Percentiles rank a stretch among this genome's conserved stretches.
Conservation (phyloP, 2,797 vertebrate genomes). For the Smutsia temminckii region DNA sequence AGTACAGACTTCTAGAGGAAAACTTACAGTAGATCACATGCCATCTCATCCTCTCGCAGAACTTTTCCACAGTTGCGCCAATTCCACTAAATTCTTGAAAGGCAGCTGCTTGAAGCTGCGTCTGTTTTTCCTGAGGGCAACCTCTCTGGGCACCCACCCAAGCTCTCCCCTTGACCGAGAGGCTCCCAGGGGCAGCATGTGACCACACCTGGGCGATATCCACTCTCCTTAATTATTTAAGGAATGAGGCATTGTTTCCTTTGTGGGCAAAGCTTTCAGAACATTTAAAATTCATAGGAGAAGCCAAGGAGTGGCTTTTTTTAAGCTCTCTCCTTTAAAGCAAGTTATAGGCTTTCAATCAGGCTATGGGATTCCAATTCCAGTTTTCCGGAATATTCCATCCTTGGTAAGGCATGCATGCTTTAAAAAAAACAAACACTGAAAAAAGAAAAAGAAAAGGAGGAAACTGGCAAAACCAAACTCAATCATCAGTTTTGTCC, state of each 20-base stretch:
- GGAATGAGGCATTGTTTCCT: constrained; percentile 36
- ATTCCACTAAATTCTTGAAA: background rate
- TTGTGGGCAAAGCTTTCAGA: constrained; percentile 45
- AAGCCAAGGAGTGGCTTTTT: constrained; percentile 60
- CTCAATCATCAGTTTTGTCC: background rate
- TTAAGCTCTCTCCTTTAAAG: constrained; percentile 61
- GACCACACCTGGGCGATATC: background rate
- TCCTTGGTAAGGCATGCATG: background rate
- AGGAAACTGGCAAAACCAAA: background rate
- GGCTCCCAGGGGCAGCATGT: background rate
- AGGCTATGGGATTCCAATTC: constrained; percentile 38
- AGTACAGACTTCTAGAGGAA: background rate
- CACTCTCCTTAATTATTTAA: constrained; percentile 55
- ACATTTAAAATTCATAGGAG: constrained; percentile 66
- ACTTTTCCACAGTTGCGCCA: background rate
- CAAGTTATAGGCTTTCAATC: constrained; percentile 64
- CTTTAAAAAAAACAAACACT: background rate
- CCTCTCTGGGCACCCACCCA: background rate
- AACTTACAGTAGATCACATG: background rate
- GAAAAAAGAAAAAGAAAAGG: background rate
- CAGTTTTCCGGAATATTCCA: constrained; percentile 57
- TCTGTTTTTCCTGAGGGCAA: background rate
- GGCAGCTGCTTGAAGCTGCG: background rate
- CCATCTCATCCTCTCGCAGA: background rate
- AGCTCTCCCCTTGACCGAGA: background rate